These are phyloP conservation scores for Apodemia duryi DNA, from an alignment of 2,888 invertebrate genomes.

Conservation along the genomic window DNA sequence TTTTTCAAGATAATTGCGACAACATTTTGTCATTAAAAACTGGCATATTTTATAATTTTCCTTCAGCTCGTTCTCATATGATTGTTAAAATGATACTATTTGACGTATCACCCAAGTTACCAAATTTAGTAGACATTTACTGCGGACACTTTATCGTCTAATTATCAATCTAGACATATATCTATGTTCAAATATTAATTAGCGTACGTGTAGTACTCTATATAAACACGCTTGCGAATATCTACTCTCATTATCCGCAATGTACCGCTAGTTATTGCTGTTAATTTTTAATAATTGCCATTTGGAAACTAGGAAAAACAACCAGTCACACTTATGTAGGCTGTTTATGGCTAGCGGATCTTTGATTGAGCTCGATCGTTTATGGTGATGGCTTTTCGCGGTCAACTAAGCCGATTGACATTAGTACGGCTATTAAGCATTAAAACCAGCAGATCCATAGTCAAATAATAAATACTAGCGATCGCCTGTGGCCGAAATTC, in stretches of 20 bases:
- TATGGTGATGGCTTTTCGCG: conserved; percentile 15
- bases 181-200: background rate
- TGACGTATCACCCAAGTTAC: no score
- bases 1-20: no score
- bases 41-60: no score
- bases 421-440: background rate
- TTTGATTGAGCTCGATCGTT: conserved; percentile 33
- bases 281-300: conserved; percentile 43
- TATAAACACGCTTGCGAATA: background rate
- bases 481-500: no score
- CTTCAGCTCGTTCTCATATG: no score
- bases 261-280: conserved; percentile 37
- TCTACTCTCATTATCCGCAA: conserved; percentile 18
- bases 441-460: no score
- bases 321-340: conserved; percentile 22
- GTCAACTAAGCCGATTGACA: conserved; percentile 1
- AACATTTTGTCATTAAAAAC: no score
- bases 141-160: no score
- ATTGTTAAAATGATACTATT: no score
- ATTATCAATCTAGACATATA: no score
- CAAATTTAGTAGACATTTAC: no score
- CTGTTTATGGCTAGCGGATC: conserved; percentile 31
- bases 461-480: no score
- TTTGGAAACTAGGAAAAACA: conserved; percentile 34
- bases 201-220: background rate